Conservation (phyloP, 2,113 vertebrate genomes). For the Chamaetylas fuelleborni region DNA sequence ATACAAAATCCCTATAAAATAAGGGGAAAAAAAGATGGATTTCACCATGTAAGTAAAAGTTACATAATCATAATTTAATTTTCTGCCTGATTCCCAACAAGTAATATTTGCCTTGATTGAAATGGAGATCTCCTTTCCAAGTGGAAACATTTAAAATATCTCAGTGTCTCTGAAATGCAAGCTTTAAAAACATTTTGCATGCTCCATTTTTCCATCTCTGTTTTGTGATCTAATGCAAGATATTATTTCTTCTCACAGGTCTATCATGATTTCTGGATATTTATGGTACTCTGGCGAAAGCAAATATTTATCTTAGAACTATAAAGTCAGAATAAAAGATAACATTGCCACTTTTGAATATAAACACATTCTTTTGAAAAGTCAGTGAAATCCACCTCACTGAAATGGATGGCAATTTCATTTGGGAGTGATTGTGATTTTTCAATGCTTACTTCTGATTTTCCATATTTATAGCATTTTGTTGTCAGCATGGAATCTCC, state of each 20-base stretch:
- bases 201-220: neutral
- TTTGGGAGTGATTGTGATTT: neutral
- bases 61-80: neutral
- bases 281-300: neutral
- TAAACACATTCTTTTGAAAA: neutral
- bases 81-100: neutral
- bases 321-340: neutral
- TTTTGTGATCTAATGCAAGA: neutral
- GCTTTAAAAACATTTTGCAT: neutral
- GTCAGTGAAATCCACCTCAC: neutral
- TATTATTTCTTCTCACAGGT: neutral
- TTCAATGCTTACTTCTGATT: neutral
- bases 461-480: neutral
- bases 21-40: neutral
- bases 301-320: neutral
- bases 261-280: neutral
- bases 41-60: neutral
- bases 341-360: neutral
- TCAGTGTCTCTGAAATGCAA: neutral
- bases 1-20: neutral
- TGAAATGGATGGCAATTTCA: neutral
- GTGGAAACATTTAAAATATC: neutral
- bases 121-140: neutral
- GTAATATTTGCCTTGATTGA: neutral
- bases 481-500: neutral